Percentiles rank a stretch among this genome's conserved stretches.
phyloP scores from a whole-genome alignment of 2,113 vertebrate species.

The Oryzias curvinotus region DNA sequence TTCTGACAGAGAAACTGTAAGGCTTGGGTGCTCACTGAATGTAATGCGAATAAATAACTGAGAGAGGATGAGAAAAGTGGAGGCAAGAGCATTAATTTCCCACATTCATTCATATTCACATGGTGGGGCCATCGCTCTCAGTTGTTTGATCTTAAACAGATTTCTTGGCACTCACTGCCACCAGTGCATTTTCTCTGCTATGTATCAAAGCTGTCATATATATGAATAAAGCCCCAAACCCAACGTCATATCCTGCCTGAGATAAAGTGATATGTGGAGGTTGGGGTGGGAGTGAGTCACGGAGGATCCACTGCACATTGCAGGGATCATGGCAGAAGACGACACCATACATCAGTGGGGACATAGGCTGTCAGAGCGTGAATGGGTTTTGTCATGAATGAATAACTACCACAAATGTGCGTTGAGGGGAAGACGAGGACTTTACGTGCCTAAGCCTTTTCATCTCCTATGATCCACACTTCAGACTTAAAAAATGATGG shows the following conservation, averaged over 20 bases:
- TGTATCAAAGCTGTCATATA: conserved; percentile 69
- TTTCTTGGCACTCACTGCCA: conserved; percentile 62
- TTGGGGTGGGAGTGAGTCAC: conserved; percentile 21
- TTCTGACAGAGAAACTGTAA: conserved; percentile 59
- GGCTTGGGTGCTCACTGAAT: conserved; percentile 62
- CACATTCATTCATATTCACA: conserved; percentile 71
- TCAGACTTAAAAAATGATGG: conserved; percentile 43
- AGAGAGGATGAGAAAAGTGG: conserved; percentile 3
- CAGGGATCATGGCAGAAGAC: conserved; percentile 59
- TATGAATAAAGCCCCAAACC: conserved; percentile 52
- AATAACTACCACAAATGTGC: conserved; percentile 76
- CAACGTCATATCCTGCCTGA: conserved; percentile 56
- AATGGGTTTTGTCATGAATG: conserved; percentile 83
- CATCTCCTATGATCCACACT: conserved; percentile 74
- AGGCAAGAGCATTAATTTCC: conserved; percentile 60
- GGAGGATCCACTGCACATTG: conserved; percentile 32
- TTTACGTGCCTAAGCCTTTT: conserved; percentile 73
- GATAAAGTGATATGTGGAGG: conserved; percentile 40
- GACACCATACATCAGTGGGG: conserved; percentile 74
- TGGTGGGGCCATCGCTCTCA: conserved; percentile 57
- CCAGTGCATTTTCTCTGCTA: conserved; percentile 65
- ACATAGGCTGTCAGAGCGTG: conserved; percentile 75
- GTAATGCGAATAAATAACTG: conserved; percentile 71
- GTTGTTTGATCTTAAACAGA: conserved; percentile 69
- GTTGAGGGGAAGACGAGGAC: conserved; percentile 61